These are phyloP conservation scores for Drosophila prolongata DNA, from an alignment of 2,888 invertebrate genomes.

Conservation along the genomic window DNA sequence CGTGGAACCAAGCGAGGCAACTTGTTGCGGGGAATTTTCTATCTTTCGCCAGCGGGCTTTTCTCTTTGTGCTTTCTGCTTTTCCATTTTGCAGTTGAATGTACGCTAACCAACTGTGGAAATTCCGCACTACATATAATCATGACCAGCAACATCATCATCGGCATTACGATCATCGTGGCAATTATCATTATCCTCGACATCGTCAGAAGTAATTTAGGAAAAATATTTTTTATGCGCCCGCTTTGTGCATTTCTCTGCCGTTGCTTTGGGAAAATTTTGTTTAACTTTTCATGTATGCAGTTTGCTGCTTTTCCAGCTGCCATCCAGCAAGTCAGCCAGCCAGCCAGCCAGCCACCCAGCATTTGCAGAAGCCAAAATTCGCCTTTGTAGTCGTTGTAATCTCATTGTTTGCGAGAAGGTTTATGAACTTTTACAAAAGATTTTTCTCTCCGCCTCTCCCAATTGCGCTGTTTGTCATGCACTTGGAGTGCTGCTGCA, in stretches of 20 bases:
- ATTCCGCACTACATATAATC: slow-evolving; percentile 76
- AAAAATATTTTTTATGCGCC: slow-evolving; percentile 59
- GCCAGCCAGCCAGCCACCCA: slow-evolving; percentile 24
- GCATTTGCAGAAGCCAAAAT: slow-evolving; percentile 45
- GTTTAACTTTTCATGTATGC: slow-evolving; percentile 45
- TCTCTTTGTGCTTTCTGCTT: slow-evolving; percentile 53
- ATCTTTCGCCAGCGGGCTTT: slow-evolving; percentile 53
- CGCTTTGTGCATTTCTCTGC: slow-evolving; percentile 54
- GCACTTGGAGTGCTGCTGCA: slow-evolving; percentile 45
- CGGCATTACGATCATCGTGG: slow-evolving; percentile 47
- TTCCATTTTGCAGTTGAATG: slow-evolving; percentile 68
- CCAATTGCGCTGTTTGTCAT: slow-evolving; percentile 28
- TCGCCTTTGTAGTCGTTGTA: slow-evolving; percentile 35
- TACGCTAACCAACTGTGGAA: slow-evolving; percentile 73
- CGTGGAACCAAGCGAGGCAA: slow-evolving; percentile 32
- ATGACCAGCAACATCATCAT: slow-evolving; percentile 57
- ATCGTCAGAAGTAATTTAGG: slow-evolving; percentile 78
- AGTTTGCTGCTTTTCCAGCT: slow-evolving; percentile 29
- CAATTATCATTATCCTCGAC: slow-evolving; percentile 51
- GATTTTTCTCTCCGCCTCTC: slow-evolving; percentile 58
- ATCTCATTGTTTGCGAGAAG: slow-evolving; percentile 66
- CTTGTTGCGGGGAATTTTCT: slow-evolving; percentile 62
- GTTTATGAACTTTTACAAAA: slow-evolving; percentile 79
- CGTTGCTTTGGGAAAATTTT: slow-evolving; percentile 54
- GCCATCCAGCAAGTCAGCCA: not conserved